Evolutionary conservation across 2,888 invertebrate species (phyloP), one percentile per base, ranked within the genome.

Genomic region (Pristionchus mayeri): DNA sequence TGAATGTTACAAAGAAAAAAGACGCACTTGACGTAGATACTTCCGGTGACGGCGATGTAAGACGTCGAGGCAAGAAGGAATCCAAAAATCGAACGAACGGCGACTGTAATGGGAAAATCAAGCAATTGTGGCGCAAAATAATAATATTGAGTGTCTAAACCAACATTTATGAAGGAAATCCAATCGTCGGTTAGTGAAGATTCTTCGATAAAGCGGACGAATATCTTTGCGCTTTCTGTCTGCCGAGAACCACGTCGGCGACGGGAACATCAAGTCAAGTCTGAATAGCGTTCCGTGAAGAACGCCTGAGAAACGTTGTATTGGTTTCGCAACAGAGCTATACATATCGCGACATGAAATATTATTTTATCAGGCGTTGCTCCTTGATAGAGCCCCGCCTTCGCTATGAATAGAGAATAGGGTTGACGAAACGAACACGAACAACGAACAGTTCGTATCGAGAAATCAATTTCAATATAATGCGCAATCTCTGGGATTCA

Each of bases 201-300:
- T 90, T 83, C 91, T 87, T 76, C 92, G 85, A 84, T 92, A 92
- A 37, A 92, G 89, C n/a, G 92, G 92, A 50, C 92, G 89, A 48
- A 89, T 86, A 86, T 90, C 90, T 79, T 88, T 88, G 78, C 90
- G 86, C 85, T 87, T 71, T 57, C 71, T 48, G 27, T 27, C 18
- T 57, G 57, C 63, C 52, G 40, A 44, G 16, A 71, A 52, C 71
- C 54, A 84, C 48, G 44, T 21, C n/a, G 84, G 75, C 71, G 75
- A 71, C 30, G 44, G 37, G 63, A 82, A 82, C 81, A 82, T 82
- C 63, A 63, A 82, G 34, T 80, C 40, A 50, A 71, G 71, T 71
- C 71, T 30, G 71, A 71, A 30, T 40, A 71, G 71, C 30, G 71
- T 71, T 71, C 71, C n/a, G 71, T 34, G 40, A 71, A 71, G 71